These are phyloP conservation scores for Globodera rostochiensis DNA, from an alignment of 1,140 invertebrate species.

Conservation along the genomic window DNA sequence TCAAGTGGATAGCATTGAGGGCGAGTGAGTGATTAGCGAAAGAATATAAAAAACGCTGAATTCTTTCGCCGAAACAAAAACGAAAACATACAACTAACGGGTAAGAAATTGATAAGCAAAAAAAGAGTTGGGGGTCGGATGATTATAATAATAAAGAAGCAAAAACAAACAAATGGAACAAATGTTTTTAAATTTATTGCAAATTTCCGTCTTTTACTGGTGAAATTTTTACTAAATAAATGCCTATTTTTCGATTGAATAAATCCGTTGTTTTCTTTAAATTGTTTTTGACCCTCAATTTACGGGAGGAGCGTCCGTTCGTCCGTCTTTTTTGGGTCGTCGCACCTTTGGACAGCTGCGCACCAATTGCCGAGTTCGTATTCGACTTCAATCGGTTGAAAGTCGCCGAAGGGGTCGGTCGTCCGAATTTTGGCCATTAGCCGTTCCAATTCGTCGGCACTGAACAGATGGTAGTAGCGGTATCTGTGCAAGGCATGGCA, in stretches of 20 bases:
- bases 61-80: not conserved
- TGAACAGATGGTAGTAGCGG: slow-evolving; percentile 23
- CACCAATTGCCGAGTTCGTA: slow-evolving; percentile 31
- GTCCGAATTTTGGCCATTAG: slow-evolving; percentile 1
- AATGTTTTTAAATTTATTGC: too few species aligned
- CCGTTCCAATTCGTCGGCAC: slow-evolving; percentile 9
- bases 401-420: not conserved
- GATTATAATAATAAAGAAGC: too few species aligned
- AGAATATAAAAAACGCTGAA: not conserved
- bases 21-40: not conserved
- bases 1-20: not conserved
- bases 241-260: too few species aligned
- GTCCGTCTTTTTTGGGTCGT: not conserved
- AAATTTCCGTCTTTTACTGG: too few species aligned
- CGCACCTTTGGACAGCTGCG: not conserved
- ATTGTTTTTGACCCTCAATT: too few species aligned
- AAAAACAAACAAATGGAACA: not conserved
- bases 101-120: too few species aligned
- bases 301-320: too few species aligned
- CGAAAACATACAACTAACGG: too few species aligned
- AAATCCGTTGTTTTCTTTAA: too few species aligned
- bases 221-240: too few species aligned
- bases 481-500: not conserved
- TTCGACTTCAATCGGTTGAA: slow-evolving; percentile 3
- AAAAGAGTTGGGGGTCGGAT: too few species aligned